Evolutionary conservation across 30 jellyfish, hydroid and myxozoan genomes (phyloP).

Genomic region (Hydractinia echinata): DNA sequence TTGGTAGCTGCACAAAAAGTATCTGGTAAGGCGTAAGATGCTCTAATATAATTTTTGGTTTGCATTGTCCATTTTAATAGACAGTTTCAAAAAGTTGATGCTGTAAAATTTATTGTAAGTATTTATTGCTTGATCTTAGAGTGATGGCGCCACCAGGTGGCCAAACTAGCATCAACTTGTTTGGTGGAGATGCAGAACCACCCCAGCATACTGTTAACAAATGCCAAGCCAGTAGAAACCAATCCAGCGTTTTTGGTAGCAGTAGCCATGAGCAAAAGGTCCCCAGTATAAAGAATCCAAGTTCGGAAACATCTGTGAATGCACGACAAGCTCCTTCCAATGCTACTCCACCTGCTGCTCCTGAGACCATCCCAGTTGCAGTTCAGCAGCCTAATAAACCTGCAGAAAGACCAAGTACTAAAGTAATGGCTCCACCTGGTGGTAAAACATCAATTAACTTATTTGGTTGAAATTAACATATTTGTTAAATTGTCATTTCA

Average conservation of each 20-base stretch:
- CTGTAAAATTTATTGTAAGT: neutral
- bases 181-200: constrained; percentile 35
- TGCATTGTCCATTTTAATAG: no score
- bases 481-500: no score
- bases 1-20: no score
- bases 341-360: constrained; percentile 16
- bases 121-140: constrained; percentile 6
- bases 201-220: constrained; percentile 12
- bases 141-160: constrained; percentile 60
- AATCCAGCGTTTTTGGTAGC: constrained; percentile 30
- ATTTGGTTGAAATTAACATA: constrained; percentile 9
- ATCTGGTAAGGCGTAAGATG: no score
- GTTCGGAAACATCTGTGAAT: neutral
- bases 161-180: constrained; percentile 23
- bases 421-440: constrained; percentile 52
- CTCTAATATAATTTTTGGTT: no score
- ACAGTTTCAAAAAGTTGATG: no score
- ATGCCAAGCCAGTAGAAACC: constrained; percentile 31
- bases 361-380: neutral
- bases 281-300: constrained; percentile 6
- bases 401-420: constrained; percentile 28
- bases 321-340: constrained; percentile 9
- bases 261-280: constrained; percentile 24
- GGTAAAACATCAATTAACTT: constrained; percentile 40
- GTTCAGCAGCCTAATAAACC: neutral